A percentile compares a stretch with the other conserved stretches of the same genome.
phyloP scores from a whole-genome alignment of 2,888 invertebrate species.

The Ennomos fuscantarius region DNA sequence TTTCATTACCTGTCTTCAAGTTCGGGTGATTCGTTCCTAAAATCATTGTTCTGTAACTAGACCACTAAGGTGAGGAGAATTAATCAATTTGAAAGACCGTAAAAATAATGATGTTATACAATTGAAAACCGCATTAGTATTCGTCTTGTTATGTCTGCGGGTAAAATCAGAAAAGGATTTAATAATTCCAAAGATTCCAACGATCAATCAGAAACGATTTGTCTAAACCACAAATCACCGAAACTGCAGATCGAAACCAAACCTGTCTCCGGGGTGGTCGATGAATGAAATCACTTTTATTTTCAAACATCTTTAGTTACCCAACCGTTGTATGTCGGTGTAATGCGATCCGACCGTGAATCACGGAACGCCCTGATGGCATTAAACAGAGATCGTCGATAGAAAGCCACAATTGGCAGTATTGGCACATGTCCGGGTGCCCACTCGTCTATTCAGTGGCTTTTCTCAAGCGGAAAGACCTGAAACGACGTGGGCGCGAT shows the following conservation, averaged over 20 bases:
- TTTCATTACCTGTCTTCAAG: constrained; percentile 23
- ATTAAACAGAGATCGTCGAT: constrained; percentile 67
- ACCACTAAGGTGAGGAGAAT: constrained; percentile 21
- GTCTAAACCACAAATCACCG: constrained; percentile 19
- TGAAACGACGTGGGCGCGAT: constrained; percentile 69
- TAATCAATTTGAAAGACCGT: constrained; percentile 19
- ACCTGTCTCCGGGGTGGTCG: constrained; percentile 24
- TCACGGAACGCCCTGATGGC: constrained; percentile 51
- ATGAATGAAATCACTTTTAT: constrained; percentile 35
- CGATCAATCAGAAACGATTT: constrained; percentile 20
- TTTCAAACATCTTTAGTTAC: constrained; percentile 31
- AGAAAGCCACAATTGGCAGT: constrained; percentile 72
- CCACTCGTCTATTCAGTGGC: constrained; percentile 64
- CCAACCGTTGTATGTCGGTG: constrained; percentile 33
- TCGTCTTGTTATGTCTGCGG: constrained; percentile 24
- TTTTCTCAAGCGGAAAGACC: constrained; percentile 63
- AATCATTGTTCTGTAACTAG: constrained; percentile 1
- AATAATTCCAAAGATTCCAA: constrained; percentile 5
- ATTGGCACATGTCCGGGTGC: constrained; percentile 63
- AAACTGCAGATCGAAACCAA: constrained; percentile 7
- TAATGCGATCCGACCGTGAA: constrained; percentile 46
- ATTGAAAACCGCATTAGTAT: constrained; percentile 19
- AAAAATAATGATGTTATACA: constrained; percentile 25
- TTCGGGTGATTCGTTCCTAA: constrained; percentile 4
- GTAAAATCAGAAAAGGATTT: constrained; percentile 7